Conservation (phyloP, 1,140 invertebrate genomes). For the Zophobas atratus region DNA sequence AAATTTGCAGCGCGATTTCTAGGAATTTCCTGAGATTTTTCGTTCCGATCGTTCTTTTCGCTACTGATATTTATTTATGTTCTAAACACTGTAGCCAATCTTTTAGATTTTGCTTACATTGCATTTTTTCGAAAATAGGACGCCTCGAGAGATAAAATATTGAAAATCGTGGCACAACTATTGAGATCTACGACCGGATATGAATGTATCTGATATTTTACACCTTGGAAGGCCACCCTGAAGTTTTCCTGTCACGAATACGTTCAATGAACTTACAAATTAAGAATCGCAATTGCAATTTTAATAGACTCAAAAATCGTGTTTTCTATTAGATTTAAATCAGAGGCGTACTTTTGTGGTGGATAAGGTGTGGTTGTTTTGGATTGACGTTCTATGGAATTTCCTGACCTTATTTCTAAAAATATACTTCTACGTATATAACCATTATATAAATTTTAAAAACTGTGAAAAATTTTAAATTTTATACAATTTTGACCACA, state of each 20-base stretch:
- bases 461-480: too few relatives aligned
- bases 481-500: too few relatives aligned
- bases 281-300: slow-evolving; percentile 4
- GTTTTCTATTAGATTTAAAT: background rate
- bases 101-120: too few relatives aligned
- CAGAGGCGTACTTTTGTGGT: background rate
- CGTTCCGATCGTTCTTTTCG: background rate
- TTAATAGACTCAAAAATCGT: background rate
- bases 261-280: slow-evolving; percentile 31
- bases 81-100: background rate
- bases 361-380: slow-evolving; percentile 11
- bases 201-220: slow-evolving; percentile 32
- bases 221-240: slow-evolving; percentile 20
- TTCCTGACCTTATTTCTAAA: background rate
- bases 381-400: slow-evolving; percentile 12
- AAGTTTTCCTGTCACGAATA: slow-evolving; percentile 27
- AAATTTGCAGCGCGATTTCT: slow-evolving; percentile 5
- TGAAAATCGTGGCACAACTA: slow-evolving; percentile 5
- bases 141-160: background rate
- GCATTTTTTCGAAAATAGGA: too few relatives aligned
- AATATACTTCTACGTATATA: too few relatives aligned
- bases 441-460: too few relatives aligned
- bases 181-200: slow-evolving; percentile 17
- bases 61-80: slow-evolving; percentile 8
- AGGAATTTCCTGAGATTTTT: background rate